Base-by-base conservation (phyloP, 2,888 invertebrate species). In the Seira musarum region DNA sequence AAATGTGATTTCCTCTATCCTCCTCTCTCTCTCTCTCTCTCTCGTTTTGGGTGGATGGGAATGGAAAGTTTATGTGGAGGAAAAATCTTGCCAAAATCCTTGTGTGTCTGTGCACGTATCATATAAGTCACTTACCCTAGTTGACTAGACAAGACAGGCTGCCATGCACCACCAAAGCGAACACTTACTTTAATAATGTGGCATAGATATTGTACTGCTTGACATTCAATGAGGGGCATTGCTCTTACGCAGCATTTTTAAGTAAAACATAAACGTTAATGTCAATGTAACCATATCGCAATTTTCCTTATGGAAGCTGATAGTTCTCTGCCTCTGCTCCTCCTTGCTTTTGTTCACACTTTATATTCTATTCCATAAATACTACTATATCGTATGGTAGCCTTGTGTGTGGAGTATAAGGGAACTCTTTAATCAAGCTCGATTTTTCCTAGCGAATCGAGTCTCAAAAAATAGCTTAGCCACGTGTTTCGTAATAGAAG, bases 251-350 rank as follows among this genome's bases (percentile, higher is more conserved):
- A 68, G 68, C 68, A 69, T 68, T 69, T 76, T 68, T 63, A 53
- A 67, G 57, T 15, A 61, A 67, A 35, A 49, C 49, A 61, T 67
- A 66, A 76, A 76, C 75, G 75, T 63, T 76, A 76, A 76, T 68
- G 75, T 68, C 69, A 68, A 66, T 74, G 53, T 17, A 53, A 53
- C 53, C 53, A 53, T 53, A 30, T 30, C 30, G 30, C 30, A 30
- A 30, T 30, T 30, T 53, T 53, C 53, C 53, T 53, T 53, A 53
- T n/a, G 17, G 53, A 53, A 53, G 6, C 13, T 53, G 53, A 53
- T 53, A n/a, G 53, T 15, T 53, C 53, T 53, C 15, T 40, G 13
- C 6, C 40, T n/a, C n/a, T 13, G 13, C 13, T 40, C 6, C 40
- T 15, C 53, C 3, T 53, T 53, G 53, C 53, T 13, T 17, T 53